Percentiles rank a stretch among this genome's conserved stretches.
Evolutionary conservation across 2,888 invertebrate species (phyloP).

Genomic region (Meteorus colon): DNA sequence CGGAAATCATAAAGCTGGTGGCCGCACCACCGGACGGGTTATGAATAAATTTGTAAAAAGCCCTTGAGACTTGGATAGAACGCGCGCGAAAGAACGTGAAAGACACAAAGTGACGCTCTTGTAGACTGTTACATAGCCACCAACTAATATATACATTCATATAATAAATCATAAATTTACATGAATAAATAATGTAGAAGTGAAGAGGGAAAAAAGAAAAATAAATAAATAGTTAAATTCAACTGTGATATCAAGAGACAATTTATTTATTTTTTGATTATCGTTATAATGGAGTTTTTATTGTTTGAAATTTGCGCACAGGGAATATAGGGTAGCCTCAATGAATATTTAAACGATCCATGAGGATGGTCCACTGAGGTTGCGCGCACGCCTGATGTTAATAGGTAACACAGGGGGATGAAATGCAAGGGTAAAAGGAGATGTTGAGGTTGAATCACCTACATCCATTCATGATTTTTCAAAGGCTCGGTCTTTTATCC

Average conservation of each 20-base stretch:
- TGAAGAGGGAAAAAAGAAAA: not conserved
- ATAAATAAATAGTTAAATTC: not conserved
- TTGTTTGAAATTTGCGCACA: not conserved
- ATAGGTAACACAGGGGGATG: not conserved
- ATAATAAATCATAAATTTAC: not conserved
- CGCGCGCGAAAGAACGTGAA: slow-evolving; percentile 33
- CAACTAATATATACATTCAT: not conserved
- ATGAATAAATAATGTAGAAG: not conserved
- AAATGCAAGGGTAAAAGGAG: slow-evolving; percentile 28
- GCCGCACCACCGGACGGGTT: slow-evolving; percentile 47
- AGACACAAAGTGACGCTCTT: slow-evolving; percentile 13
- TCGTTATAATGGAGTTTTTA: slow-evolving; percentile 7
- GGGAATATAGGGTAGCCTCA: slow-evolving; percentile 7
- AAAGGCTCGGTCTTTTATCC: slow-evolving; percentile 55
- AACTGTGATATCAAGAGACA: not conserved
- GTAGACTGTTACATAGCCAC: not conserved
- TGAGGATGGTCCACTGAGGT: not conserved
- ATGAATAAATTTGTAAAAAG: slow-evolving; percentile 56
- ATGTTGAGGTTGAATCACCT: slow-evolving; percentile 47
- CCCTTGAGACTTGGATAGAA: slow-evolving; percentile 44
- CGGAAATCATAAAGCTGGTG: slow-evolving; percentile 46
- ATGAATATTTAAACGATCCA: not conserved
- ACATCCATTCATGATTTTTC: slow-evolving; percentile 63
- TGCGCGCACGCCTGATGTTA: not conserved
- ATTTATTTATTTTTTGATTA: slow-evolving; percentile 1